Evolutionary conservation across 2,797 vertebrate species (phyloP).

Genomic region (Thaleichthys pacificus): DNA sequence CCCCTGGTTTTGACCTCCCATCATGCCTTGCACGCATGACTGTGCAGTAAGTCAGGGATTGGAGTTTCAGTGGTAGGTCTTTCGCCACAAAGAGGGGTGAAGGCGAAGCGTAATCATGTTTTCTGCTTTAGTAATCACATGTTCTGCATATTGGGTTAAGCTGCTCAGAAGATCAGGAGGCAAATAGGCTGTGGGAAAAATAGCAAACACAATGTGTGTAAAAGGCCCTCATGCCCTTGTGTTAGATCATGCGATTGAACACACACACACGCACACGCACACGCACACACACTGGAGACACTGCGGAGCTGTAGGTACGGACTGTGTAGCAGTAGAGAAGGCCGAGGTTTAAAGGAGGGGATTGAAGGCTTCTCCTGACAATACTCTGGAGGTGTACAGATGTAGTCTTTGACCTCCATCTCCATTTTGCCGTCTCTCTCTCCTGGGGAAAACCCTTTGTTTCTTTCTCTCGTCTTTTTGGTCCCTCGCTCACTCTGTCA

Average conservation of each 20-base stretch:
- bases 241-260: background rate
- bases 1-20: background rate
- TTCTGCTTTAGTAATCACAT: constrained; percentile 70
- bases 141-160: constrained; percentile 69
- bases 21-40: constrained; percentile 11
- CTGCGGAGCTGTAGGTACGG: background rate
- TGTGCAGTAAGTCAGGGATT: constrained; percentile 40
- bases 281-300: background rate
- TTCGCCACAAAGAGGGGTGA: constrained; percentile 40
- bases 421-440: background rate
- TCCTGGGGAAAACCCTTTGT: no score
- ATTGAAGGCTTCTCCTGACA: background rate
- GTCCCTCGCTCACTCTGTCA: background rate
- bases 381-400: background rate
- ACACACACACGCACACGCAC: background rate
- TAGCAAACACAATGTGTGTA: constrained; percentile 20
- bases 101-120: constrained; percentile 59
- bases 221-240: background rate
- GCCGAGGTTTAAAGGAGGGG: constrained; percentile 6
- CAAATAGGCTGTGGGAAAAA: constrained; percentile 23
- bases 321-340: background rate
- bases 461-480: no score
- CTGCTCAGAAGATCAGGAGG: constrained; percentile 50
- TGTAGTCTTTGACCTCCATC: constrained; percentile 6
- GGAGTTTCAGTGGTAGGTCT: constrained; percentile 45